Evolutionary conservation across 2,888 invertebrate genomes (phyloP).

Genomic region (Epicampocera succincta): DNA sequence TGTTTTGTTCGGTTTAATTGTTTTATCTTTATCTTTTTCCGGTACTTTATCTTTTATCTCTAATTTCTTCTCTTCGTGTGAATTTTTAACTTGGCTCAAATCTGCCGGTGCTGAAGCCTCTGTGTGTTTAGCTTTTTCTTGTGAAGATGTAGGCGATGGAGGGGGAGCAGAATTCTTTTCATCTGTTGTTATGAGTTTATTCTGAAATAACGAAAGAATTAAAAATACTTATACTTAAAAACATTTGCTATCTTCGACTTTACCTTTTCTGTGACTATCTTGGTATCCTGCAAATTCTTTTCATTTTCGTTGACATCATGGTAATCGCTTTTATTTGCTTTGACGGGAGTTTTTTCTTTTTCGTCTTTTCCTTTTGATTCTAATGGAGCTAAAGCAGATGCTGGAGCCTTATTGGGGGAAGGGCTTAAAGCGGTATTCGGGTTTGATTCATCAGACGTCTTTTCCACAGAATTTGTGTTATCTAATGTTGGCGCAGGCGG

Average conservation of each 20-base stretch:
- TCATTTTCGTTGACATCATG: slow-evolving; percentile 26
- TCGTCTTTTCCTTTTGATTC: slow-evolving; percentile 18
- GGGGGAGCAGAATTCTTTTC: slow-evolving; percentile 6
- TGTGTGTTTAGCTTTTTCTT: slow-evolving; percentile 6
- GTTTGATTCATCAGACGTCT: slow-evolving; percentile 40
- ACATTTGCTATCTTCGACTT: background rate
- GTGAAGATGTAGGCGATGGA: background rate
- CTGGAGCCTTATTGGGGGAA: background rate
- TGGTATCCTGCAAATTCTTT: slow-evolving; percentile 15
- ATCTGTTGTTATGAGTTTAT: slow-evolving; percentile 18
- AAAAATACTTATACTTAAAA: background rate
- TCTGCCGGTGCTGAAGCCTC: background rate
- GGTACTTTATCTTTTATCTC: slow-evolving; percentile 47
- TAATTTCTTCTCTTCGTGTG: slow-evolving; percentile 38
- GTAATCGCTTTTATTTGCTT: slow-evolving; percentile 34
- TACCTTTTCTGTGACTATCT: slow-evolving; percentile 41
- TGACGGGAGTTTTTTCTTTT: slow-evolving; percentile 21
- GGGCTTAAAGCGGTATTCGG: slow-evolving; percentile 8
- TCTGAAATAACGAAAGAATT: slow-evolving; percentile 39
- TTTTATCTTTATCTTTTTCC: slow-evolving; percentile 43
- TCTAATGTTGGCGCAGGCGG: background rate
- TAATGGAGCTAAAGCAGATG: background rate
- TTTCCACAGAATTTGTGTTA: slow-evolving; percentile 23
- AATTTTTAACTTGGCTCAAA: slow-evolving; percentile 33
- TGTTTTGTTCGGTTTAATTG: slow-evolving; percentile 41